Evolutionary conservation across 92 coral and sea anemone species (phyloP), one percentile per base, ranked within the genome.

Genomic region (Actinernus sp.): DNA sequence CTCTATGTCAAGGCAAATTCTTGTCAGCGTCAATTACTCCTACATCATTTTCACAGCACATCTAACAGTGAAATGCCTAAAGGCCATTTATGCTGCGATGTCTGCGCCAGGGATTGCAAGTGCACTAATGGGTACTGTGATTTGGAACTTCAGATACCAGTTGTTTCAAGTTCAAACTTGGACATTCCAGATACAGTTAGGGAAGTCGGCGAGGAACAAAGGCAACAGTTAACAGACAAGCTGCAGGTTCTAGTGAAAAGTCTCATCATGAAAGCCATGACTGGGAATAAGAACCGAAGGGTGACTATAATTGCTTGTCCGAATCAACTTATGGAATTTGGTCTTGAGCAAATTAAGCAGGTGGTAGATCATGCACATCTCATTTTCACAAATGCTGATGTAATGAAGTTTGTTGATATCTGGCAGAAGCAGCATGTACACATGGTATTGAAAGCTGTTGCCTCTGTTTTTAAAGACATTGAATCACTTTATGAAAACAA

Each of bases 351-450:
- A 24, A 31, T 78, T 13, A n/a, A n/a, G n/a, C 73, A 79, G 39
- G 38, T 61, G 7, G 23, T 79, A 49, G 47, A 70, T 32, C 54
- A 61, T 61, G 63, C 56, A 43, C 64, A 59, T 4, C 29, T 18
- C 12, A 68, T 78, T 54, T 72, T 72, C 64, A 63, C 69, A 2
- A 4, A 53, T 26, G 31, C 58, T 17, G 74, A 59, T 40, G 31
- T 73, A 6, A 18, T 19, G 59, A 56, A 34, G 50, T 48, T 37
- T 55, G 83, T 82, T 21, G 83, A 74, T 34, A 38, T 82, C 28
- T 74, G 83, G 83, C 73, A 65, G 28, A 65, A 24, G 37, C 41
- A 66, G 24, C 88, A 82, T 74, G 78, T 67, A 26, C 49, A 49
- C 49, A 48, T 54, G 24, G 31, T 78, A 10, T 58, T 68, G 39